phyloP scores from a whole-genome alignment of 1,140 invertebrate genomes.

The Drosophila ogumai region DNA sequence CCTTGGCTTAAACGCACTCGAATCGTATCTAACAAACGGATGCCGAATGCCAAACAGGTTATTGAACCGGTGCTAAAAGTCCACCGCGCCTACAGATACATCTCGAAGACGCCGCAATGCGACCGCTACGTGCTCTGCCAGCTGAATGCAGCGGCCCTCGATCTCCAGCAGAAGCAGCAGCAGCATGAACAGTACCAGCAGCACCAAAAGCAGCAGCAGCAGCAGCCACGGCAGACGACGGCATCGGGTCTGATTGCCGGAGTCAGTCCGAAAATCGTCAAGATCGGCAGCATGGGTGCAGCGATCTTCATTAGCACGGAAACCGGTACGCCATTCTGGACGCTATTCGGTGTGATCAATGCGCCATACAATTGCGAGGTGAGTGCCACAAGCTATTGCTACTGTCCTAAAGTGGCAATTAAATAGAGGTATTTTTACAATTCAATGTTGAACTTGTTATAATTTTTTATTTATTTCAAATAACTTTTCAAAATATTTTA shows the following conservation, averaged over 20 bases:
- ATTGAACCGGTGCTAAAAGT: slow-evolving; percentile 91
- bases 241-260: slow-evolving; percentile 84
- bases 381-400: slow-evolving; percentile 41
- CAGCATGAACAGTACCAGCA: slow-evolving; percentile 41
- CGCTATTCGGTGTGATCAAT: slow-evolving; percentile 86
- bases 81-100: slow-evolving; percentile 91
- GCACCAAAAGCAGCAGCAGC: slow-evolving; percentile 80
- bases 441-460: not conserved
- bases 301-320: slow-evolving; percentile 86
- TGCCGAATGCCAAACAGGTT: slow-evolving; percentile 83
- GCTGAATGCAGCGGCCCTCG: slow-evolving; percentile 88
- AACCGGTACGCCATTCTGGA: slow-evolving; percentile 87
- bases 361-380: slow-evolving; percentile 86
- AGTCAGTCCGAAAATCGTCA: slow-evolving; percentile 89
- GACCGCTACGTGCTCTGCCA: slow-evolving; percentile 91
- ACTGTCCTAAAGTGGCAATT: not conserved
- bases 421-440: not conserved
- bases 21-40: slow-evolving; percentile 40
- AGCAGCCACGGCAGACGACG: slow-evolving; percentile 51
- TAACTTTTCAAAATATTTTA: not conserved
- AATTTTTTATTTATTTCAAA: not conserved
- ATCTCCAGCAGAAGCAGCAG: slow-evolving; percentile 70
- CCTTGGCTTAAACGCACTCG: slow-evolving; percentile 42
- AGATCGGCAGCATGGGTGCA: slow-evolving; percentile 89
- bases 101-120: slow-evolving; percentile 88